A percentile compares a stretch with the other conserved stretches of the same genome.
Evolutionary conservation across 1,140 invertebrate species (phyloP).

Genomic region (Mesaphorura yosii): DNA sequence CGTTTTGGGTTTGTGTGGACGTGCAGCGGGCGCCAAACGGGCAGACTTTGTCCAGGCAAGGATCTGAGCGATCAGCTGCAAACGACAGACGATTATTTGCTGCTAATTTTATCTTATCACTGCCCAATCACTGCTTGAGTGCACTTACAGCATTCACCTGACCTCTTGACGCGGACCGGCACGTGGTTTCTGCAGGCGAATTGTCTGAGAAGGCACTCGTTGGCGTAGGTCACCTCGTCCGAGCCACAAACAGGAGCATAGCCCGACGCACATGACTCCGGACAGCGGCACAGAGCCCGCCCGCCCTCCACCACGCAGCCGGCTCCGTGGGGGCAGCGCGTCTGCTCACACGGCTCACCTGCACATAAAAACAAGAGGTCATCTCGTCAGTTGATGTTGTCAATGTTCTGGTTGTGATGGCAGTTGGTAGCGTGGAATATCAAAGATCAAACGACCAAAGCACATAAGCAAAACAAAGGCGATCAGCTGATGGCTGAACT

Average conservation of each 20-base stretch:
- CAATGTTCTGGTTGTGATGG: no score
- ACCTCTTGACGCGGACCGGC: slow-evolving; percentile 56
- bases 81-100: slow-evolving; percentile 28
- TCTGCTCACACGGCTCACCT: slow-evolving; percentile 64
- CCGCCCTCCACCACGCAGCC: slow-evolving; percentile 58
- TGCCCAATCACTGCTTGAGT: no score
- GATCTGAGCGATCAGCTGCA: slow-evolving; percentile 57
- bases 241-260: slow-evolving; percentile 60
- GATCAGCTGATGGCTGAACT: no score
- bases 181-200: slow-evolving; percentile 59
- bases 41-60: slow-evolving; percentile 59
- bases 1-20: slow-evolving; percentile 54
- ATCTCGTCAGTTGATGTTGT: no score
- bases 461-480: no score
- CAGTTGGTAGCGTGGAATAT: no score
- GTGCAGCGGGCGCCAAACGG: slow-evolving; percentile 61
- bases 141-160: slow-evolving; percentile 69
- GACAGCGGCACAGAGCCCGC: slow-evolving; percentile 57
- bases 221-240: slow-evolving; percentile 64
- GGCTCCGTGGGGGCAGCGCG: slow-evolving; percentile 65
- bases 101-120: slow-evolving; percentile 5
- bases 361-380: slow-evolving; percentile 21
- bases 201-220: slow-evolving; percentile 62
- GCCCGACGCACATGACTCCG: slow-evolving; percentile 41
- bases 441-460: no score